Evolutionary conservation across 2,797 vertebrate genomes (phyloP).

Genomic region (Sciaenops ocellatus): DNA sequence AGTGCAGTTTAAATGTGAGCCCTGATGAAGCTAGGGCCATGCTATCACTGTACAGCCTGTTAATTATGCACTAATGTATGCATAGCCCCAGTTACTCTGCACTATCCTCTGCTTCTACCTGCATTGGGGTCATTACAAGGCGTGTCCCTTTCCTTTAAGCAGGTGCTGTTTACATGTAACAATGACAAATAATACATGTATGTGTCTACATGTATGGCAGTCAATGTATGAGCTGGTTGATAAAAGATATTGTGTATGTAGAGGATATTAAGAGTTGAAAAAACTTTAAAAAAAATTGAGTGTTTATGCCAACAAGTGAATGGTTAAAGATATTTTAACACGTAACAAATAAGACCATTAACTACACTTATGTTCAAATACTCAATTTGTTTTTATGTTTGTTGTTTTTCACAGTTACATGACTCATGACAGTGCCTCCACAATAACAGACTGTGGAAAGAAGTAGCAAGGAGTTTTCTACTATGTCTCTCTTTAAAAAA

Average conservation of each 20-base stretch:
- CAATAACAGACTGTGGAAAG: constrained; percentile 35
- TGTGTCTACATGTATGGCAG: background rate
- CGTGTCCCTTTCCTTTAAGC: background rate
- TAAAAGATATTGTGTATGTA: background rate
- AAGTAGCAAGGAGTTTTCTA: constrained; percentile 25
- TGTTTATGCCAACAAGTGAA: background rate
- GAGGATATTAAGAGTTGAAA: background rate
- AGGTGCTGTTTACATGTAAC: background rate
- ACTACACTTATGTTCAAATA: background rate
- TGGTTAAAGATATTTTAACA: background rate
- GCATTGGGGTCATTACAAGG: constrained; percentile 37
- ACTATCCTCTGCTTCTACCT: constrained; percentile 34
- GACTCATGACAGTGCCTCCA: constrained; percentile 43
- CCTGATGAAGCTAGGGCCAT: constrained; percentile 31
- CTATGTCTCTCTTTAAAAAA: background rate
- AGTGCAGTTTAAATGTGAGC: constrained; percentile 33
- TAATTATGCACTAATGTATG: constrained; percentile 80
- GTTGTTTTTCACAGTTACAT: constrained; percentile 51
- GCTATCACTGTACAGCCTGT: constrained; percentile 66
- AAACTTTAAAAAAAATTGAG: background rate
- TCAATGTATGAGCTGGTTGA: background rate
- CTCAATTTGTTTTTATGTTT: constrained; percentile 11
- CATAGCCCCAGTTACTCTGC: constrained; percentile 61
- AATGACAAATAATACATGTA: background rate
- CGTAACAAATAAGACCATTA: constrained; percentile 4